phyloP scores from a whole-genome alignment of 2,113 vertebrate species.

The Leptobrachium leishanense region DNA sequence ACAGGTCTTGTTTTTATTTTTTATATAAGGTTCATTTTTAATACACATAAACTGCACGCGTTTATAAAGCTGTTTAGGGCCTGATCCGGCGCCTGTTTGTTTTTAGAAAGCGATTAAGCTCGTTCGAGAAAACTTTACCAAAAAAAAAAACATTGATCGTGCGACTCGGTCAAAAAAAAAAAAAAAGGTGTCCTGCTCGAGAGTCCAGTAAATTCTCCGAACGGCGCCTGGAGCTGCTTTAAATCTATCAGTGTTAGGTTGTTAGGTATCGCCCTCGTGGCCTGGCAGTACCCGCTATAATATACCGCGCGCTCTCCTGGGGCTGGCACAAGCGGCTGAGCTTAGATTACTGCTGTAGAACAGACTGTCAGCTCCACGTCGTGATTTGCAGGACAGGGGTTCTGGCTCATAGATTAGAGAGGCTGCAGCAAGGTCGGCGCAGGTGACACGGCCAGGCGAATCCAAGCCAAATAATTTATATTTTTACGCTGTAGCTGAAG shows the following conservation, averaged over 20 bases:
- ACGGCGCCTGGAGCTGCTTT: constrained; percentile 9
- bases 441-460: constrained; percentile 14
- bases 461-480: constrained; percentile 9
- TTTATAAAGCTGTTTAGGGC: too few relatives aligned
- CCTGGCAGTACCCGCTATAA: constrained; percentile 26
- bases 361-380: constrained; percentile 23
- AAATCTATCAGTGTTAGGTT: constrained; percentile 11
- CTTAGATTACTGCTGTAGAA: constrained; percentile 27
- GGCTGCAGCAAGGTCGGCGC: constrained; percentile 33
- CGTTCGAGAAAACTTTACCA: constrained; percentile 19
- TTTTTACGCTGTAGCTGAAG: neutral
- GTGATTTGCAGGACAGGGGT: constrained; percentile 28
- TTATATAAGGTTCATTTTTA: too few relatives aligned
- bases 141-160: constrained; percentile 11
- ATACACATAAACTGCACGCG: too few relatives aligned
- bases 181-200: neutral
- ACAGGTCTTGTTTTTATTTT: too few relatives aligned
- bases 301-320: constrained; percentile 13
- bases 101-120: too few relatives aligned
- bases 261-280: constrained; percentile 22
- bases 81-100: too few relatives aligned
- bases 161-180: neutral
- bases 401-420: constrained; percentile 30
- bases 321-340: constrained; percentile 17
- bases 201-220: constrained; percentile 25